Evolutionary conservation across 2,888 invertebrate species (phyloP), one percentile per base, ranked within the genome.

Genomic region (Nysson spinosus): DNA sequence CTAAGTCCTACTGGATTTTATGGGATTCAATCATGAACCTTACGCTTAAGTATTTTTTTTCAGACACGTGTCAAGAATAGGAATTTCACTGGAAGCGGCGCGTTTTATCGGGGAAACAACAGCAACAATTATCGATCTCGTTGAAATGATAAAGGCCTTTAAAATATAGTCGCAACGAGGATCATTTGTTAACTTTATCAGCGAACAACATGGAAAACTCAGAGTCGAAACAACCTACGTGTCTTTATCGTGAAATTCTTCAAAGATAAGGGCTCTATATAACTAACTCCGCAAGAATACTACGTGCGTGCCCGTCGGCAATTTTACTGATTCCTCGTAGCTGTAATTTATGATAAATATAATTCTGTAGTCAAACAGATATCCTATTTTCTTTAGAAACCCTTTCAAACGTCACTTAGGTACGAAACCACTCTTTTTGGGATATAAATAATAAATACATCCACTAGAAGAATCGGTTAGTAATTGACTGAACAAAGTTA

Each of bases 161-260:
- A 28, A 39, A 44, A 32, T 54, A 50, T 17, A 51, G 34, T 22
- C 30, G 28, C 26, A 3, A 24, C 34, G 46, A 19, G 35, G 19
- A 43, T 46, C 50, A 52, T 69, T 66, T 60, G 37, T 72, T 58
- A 67, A 50, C 42, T 56, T 73, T 62, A 73, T 73, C 67, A 42
- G n/a, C 22, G 9, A 17, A 49, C 28, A 52, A 44, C 28, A 14
- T 22, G 39, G 19, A 35, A 17, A 46, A 40, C 40, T 51, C 40
- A 46, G 16, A 54, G 58, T 67, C 57, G 51, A 61, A 69, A 57
- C 57, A 57, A 43, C 32, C 39, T 47, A 34, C 50, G 37, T 46
- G 19, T 46, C 57, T 55, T 72, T 69, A 69, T 69, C 66, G 43
- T 43, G 26, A 22, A 39, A 17, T 34, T 52, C 11, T 9, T 9